Conservation (phyloP, 2,797 vertebrate species). For the Artibeus lituratus region DNA sequence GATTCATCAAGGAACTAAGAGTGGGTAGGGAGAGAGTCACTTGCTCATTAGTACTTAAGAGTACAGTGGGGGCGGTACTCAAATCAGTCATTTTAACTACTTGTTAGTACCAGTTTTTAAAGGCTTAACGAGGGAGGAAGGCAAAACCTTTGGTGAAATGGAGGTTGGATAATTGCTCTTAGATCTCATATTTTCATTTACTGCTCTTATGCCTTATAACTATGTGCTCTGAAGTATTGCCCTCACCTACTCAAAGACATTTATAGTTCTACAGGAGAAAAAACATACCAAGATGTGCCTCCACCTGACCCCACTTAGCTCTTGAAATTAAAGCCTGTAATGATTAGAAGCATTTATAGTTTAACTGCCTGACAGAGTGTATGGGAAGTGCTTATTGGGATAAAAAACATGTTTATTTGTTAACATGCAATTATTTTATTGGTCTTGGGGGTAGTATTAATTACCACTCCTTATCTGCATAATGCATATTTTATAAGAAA, state of each 20-base stretch:
- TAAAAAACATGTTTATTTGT: not conserved
- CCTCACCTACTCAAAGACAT: not conserved
- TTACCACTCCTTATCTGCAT: conserved; percentile 84
- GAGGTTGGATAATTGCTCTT: not conserved
- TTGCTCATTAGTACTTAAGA: conserved; percentile 43
- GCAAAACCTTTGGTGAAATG: not conserved
- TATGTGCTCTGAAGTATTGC: not conserved
- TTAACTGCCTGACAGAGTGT: not conserved
- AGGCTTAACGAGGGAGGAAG: conserved; percentile 23
- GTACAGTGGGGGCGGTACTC: not conserved
- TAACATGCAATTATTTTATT: not conserved
- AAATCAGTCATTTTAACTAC: not conserved
- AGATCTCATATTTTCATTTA: not conserved
- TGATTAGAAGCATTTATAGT: not conserved
- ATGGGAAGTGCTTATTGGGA: not conserved
- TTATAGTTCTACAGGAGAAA: not conserved
- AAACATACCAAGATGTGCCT: not conserved
- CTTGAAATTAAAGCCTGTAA: not conserved
- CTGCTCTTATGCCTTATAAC: not conserved
- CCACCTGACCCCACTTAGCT: not conserved
- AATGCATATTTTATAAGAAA: conserved; percentile 90
- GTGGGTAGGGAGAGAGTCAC: conserved; percentile 11
- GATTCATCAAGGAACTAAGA: conserved; percentile 1
- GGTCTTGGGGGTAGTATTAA: not conserved
- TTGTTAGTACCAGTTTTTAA: conserved; percentile 22